These are phyloP conservation scores for Microtus ochrogaster DNA, from an alignment of 2,113 vertebrate species.

Conservation along the genomic window DNA sequence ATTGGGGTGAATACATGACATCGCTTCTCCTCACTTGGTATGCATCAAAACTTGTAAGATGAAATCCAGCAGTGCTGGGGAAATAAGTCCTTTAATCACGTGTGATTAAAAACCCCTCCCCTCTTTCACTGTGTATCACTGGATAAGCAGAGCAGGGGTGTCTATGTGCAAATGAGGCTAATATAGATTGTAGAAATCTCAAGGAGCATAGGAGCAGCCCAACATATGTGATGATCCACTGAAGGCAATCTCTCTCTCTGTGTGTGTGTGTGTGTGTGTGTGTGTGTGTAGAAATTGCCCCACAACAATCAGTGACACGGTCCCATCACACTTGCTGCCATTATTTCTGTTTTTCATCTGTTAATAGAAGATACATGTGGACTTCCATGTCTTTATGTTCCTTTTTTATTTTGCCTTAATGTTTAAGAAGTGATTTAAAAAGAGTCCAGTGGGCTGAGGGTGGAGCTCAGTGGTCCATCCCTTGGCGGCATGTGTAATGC, in stretches of 20 bases:
- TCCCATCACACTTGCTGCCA: not conserved
- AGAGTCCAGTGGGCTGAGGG: not conserved
- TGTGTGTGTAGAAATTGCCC: not conserved
- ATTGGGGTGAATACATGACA: not conserved
- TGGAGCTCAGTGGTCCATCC: not conserved
- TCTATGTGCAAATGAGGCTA: constrained; percentile 6
- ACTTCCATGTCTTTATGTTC: too few species aligned
- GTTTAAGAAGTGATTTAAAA: not conserved
- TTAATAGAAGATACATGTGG: too few species aligned
- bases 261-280: not conserved
- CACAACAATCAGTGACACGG: not conserved
- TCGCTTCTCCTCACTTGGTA: not conserved
- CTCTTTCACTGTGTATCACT: not conserved
- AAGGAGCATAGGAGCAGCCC: not conserved
- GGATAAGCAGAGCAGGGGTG: not conserved
- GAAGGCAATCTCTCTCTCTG: not conserved
- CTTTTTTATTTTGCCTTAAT: too few species aligned
- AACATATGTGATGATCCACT: constrained; percentile 22
- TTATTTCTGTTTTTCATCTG: not conserved
- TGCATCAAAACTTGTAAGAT: not conserved
- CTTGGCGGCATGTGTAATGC: too few species aligned
- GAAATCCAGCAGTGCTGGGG: not conserved
- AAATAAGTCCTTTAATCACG: not conserved
- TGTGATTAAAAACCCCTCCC: not conserved
- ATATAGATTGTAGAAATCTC: not conserved